Evolutionary conservation across 2,797 vertebrate genomes (phyloP), one percentile per base, ranked within the genome.

Genomic region (Tapirus indicus): DNA sequence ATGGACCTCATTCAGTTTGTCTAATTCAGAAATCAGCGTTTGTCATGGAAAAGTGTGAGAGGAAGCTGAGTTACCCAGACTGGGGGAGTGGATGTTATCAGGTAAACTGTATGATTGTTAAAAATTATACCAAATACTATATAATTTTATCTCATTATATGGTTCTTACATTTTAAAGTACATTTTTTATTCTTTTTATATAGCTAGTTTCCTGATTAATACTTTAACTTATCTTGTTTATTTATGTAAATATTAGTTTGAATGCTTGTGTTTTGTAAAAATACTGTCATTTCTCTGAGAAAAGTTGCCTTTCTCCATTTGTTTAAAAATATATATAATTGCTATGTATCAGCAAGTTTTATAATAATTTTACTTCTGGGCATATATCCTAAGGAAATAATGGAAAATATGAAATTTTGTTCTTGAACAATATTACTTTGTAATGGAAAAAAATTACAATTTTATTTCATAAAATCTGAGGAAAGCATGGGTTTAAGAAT

Each of bases 11-110:
- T 94, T 99, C 99, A 1, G 98, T 99, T 86, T 99, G 99, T 98
- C 98, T 99, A 86, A 99, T 99, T 98, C 99, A 99, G 99, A 99
- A 99, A 96, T 99, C 99, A 1, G 99, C 99, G 29, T 99, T 99
- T 95, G 97, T 99, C 66, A 99, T 99, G 99, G 99, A 99, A 96
- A 99, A 99, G 95, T 99, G 99, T 98, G 99, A 98, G 91, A 99
- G 99, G 93, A 99, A 99, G 94, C 99, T 99, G 98, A 99, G 99
- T 66, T 99, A 99, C 77, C 99, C 99, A 0, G 99, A 99, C 98
- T 99, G 99, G 99, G 99, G 99, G 49, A 99, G 99, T 87, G 99
- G 99, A 25, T 99, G 99, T 98, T 99, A 99, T 91, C 99, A 99
- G 99, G 99, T 99, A 98, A 97, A 95, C 12, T 17, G 9, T 6